Conservation (phyloP, 2,888 invertebrate genomes). For the Caenorhabditis parvicauda region DNA sequence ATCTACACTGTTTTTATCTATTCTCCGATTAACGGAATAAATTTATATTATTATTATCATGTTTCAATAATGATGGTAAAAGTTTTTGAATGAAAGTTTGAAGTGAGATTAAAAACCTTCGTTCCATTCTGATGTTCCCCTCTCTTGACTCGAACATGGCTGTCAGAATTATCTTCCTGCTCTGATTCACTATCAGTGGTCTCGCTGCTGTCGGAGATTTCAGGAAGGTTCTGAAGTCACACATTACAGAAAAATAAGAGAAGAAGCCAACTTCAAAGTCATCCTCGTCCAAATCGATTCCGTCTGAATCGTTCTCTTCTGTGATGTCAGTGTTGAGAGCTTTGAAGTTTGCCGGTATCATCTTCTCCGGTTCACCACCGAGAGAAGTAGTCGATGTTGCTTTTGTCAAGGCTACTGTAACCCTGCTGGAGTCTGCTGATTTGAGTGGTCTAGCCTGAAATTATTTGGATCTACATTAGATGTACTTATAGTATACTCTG, state of each 20-base stretch:
- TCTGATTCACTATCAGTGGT: conserved; percentile 12
- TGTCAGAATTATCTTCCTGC: conserved; percentile 7
- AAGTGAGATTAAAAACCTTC: too few species aligned
- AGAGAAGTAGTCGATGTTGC: conserved; percentile 2
- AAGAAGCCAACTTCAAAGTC: conserved; percentile 17
- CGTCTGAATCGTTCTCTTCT: too few species aligned
- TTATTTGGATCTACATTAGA: too few species aligned
- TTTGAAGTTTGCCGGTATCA: not conserved
- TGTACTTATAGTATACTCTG: too few species aligned
- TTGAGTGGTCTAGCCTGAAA: not conserved
- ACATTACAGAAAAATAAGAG: not conserved
- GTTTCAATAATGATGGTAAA: too few species aligned
- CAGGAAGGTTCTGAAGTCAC: conserved; percentile 26
- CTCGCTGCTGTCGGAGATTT: conserved; percentile 21
- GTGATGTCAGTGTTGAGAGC: not conserved
- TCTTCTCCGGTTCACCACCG: not conserved
- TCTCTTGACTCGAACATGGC: too few species aligned
- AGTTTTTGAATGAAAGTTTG: too few species aligned
- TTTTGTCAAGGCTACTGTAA: not conserved
- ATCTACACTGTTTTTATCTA: too few species aligned
- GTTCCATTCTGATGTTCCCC: too few species aligned
- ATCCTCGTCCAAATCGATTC: too few species aligned
- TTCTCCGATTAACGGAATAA: too few species aligned
- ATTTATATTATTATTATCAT: too few species aligned
- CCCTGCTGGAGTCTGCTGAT: not conserved